phyloP scores from a whole-genome alignment of 2,113 vertebrate species.

The Rafetus swinhoei region DNA sequence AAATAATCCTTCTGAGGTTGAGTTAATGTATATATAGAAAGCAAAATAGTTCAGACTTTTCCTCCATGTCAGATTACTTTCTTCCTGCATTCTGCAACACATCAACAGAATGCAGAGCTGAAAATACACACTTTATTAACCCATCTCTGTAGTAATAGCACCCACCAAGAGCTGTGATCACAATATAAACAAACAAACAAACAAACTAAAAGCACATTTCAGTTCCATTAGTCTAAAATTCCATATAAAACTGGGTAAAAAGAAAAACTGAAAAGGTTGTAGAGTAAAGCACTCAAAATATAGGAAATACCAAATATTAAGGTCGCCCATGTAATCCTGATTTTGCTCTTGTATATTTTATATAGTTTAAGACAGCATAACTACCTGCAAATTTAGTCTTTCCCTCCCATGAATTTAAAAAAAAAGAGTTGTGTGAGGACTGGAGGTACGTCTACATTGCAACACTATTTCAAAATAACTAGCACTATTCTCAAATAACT shows the following conservation, averaged over 20 bases:
- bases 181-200: background rate
- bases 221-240: background rate
- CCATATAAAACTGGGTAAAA: background rate
- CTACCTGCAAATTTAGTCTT: background rate
- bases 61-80: background rate
- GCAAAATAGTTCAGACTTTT: background rate
- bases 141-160: background rate
- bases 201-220: background rate
- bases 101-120: background rate
- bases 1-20: background rate
- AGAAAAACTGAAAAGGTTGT: background rate
- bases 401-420: background rate
- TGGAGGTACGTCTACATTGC: too few species aligned
- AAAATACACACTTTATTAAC: background rate
- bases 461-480: too few species aligned
- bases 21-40: background rate
- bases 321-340: background rate
- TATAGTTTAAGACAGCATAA: background rate
- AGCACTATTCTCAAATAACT: too few species aligned
- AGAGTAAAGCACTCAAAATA: background rate
- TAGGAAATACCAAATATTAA: background rate
- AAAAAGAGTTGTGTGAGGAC: background rate
- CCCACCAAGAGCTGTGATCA: background rate
- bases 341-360: background rate
- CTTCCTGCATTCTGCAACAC: background rate